Base-by-base conservation (phyloP, 2,113 vertebrate species). In the Murina feae region DNA sequence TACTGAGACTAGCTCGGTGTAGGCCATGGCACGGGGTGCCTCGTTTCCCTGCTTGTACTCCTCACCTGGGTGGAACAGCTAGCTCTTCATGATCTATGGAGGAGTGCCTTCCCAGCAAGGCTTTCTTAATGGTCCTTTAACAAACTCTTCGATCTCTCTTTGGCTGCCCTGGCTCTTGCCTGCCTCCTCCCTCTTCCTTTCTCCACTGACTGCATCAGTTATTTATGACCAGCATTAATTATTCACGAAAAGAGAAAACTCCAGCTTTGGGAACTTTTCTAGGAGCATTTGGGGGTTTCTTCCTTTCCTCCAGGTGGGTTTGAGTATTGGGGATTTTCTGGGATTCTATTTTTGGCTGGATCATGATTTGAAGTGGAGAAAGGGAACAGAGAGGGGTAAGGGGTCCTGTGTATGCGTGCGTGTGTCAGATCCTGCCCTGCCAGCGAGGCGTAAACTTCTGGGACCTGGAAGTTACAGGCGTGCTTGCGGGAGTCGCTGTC, bases 101-200 rank as follows among this genome's bases (percentile, higher is more conserved):
- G 93, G 89, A 92, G 95, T 86, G 82, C 94, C 68, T 96, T 96
- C 82, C 97, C 95, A 97, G 96, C 95, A 96, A 96, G 93, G 53
- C 86, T 95, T 88, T 44, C 89, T 97, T 97, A 97, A 97, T 97
- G 97, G 96, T 96, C 75, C 96, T 96, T 97, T 97, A 96, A 97
- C 95, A 97, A 97, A 97, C 96, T 96, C 97, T 97, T 97, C 97
- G 95, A 97, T 97, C 85, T 97, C 90, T 95, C 95, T 90, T 97
- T 95, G 96, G 95, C 97, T 0, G 90, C 95, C 68, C 92, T 96
- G 93, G 79, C 97, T 96, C 86, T 97, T 81, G 78, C 92, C 58
- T 16, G 87, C 95, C 95, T 89, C 94, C 94, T 93, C 96, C 75
- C 80, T 93, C 79, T 93, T 95, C 82, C n/a, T 66, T 89, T 97